Conservation (phyloP, 2,888 invertebrate genomes). For the Capitulum mitella region DNA sequence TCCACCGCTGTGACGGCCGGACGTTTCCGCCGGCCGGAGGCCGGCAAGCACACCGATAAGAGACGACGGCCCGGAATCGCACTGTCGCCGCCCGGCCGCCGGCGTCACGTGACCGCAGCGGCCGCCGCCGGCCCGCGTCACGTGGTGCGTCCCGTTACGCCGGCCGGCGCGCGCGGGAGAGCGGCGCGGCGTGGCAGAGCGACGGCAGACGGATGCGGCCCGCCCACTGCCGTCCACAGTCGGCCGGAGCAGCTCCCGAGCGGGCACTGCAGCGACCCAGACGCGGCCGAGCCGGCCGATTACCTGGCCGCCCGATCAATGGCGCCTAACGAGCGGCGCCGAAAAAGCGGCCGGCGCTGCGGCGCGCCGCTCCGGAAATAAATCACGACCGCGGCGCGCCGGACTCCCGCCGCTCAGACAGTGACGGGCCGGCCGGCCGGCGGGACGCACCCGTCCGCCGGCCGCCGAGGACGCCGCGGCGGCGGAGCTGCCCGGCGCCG, state of each 20-base stretch:
- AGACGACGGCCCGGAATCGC: no score
- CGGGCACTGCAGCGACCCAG: no score
- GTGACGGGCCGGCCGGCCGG: not conserved
- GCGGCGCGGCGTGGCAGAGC: not conserved
- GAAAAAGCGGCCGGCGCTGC: not conserved
- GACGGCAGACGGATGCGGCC: no score
- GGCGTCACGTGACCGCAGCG: not conserved
- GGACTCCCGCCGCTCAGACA: not conserved
- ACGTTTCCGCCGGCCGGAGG: no score
- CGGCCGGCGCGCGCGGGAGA: not conserved
- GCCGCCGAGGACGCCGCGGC: no score
- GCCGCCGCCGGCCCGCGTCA: not conserved
- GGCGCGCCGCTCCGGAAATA: not conserved
- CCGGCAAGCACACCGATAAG: no score
- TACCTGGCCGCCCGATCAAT: not conserved
- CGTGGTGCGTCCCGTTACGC: not conserved
- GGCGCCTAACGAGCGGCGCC: conserved; percentile 5
- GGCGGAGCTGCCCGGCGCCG: not conserved
- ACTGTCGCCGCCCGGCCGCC: no score
- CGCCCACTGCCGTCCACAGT: no score
- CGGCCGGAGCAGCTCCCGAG: no score
- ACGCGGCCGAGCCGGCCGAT: not conserved
- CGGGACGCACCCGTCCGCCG: no score
- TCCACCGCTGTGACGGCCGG: no score
- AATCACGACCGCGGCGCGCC: not conserved